Percentiles rank a stretch among this genome's conserved stretches.
phyloP scores from a whole-genome alignment of 2,888 invertebrate genomes.

The Coenonympha glycerion region DNA sequence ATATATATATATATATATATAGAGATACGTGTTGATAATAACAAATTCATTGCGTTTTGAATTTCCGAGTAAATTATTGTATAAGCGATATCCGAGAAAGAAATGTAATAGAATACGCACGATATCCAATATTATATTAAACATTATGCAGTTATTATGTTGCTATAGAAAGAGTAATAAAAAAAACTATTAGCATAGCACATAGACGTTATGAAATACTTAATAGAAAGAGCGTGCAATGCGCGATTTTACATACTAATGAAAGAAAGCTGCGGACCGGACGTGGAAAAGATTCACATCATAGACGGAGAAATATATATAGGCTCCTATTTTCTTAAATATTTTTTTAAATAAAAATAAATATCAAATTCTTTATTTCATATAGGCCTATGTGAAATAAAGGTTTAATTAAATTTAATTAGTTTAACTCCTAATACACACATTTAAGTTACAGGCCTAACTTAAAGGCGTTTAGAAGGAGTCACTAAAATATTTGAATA shows the following conservation, averaged over 20 bases:
- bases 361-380: too few relatives aligned
- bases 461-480: too few relatives aligned
- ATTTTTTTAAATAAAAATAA: too few relatives aligned
- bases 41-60: neutral
- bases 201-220: slow-evolving; percentile 18
- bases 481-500: too few relatives aligned
- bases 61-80: neutral
- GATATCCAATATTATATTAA: neutral
- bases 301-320: too few relatives aligned
- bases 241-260: slow-evolving; percentile 17
- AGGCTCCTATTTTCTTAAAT: too few relatives aligned
- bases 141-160: neutral
- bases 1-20: too few relatives aligned
- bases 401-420: too few relatives aligned
- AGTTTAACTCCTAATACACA: too few relatives aligned
- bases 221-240: slow-evolving; percentile 23
- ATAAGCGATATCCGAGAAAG: neutral
- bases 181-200: slow-evolving; percentile 8
- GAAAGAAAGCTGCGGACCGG: slow-evolving; percentile 19
- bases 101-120: slow-evolving; percentile 1
- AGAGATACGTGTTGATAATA: neutral
- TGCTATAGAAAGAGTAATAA: slow-evolving; percentile 16
- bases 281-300: too few relatives aligned
- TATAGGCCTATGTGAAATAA: too few relatives aligned
- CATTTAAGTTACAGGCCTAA: too few relatives aligned